Evolutionary conservation across 2,797 vertebrate genomes (phyloP).

Genomic region (Hyperoplus immaculatus): DNA sequence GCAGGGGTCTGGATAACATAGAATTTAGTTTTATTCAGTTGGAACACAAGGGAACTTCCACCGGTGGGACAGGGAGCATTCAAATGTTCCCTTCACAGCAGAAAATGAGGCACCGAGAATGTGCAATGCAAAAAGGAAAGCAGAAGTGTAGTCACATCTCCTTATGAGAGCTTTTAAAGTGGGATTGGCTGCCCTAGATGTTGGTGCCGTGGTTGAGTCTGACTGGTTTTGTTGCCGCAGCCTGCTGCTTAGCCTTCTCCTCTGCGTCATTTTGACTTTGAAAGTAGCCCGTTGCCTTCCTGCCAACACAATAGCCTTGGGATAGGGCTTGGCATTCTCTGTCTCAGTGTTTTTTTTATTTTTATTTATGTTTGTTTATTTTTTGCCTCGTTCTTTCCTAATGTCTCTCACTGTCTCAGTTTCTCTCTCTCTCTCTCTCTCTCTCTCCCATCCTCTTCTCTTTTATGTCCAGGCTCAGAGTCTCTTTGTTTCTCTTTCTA

Average conservation of each 20-base stretch:
- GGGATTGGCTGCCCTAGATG: conserved; percentile 43
- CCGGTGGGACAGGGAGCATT: conserved; percentile 6
- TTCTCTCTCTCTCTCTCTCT: conserved; percentile 17
- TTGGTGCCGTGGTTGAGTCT: conserved; percentile 50
- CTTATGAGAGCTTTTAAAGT: conserved; percentile 40
- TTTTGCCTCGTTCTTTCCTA: conserved; percentile 14
- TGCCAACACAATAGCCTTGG: conserved; percentile 77
- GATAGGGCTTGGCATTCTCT: conserved; percentile 64
- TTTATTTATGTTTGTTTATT: conserved; percentile 39
- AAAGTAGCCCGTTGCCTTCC: conserved; percentile 77
- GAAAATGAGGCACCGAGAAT: neutral
- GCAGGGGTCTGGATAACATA: neutral
- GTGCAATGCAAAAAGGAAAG: conserved; percentile 26
- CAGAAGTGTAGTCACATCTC: conserved; percentile 30
- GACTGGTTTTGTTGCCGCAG: conserved; percentile 53
- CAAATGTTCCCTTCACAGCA: neutral
- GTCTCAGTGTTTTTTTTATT: conserved; percentile 56
- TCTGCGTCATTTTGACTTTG: conserved; percentile 82
- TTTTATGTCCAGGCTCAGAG: conserved; percentile 31
- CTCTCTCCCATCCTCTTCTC: conserved; percentile 35
- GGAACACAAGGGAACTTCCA: neutral
- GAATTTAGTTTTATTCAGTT: neutral
- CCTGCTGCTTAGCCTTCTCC: conserved; percentile 69
- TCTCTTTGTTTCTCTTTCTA: conserved; percentile 55
- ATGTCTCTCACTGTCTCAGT: conserved; percentile 7